These are phyloP conservation scores for Caenorhabditis wallacei DNA, from an alignment of 2,888 invertebrate genomes.

Conservation along the genomic window DNA sequence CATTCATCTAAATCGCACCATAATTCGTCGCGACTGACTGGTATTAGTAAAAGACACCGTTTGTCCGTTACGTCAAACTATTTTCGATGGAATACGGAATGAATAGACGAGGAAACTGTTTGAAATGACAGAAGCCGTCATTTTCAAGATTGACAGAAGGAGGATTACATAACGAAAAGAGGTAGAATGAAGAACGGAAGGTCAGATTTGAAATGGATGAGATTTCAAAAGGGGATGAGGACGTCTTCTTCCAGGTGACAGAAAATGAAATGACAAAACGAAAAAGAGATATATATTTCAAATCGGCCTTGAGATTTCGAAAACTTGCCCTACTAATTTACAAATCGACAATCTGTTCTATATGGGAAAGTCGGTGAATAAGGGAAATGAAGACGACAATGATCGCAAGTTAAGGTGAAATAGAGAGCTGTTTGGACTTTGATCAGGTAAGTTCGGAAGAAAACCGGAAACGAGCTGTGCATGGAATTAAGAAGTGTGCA, in stretches of 20 bases:
- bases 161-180: constrained; percentile 1
- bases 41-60: constrained; percentile 57
- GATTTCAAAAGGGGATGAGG: not conserved
- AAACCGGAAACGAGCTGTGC: constrained; percentile 11
- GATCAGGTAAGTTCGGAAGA: constrained; percentile 21
- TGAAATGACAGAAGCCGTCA: constrained; percentile 1
- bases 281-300: constrained; percentile 37
- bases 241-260: constrained; percentile 45
- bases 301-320: constrained; percentile 61
- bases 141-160: constrained; percentile 25
- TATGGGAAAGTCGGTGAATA: constrained; percentile 39
- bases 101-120: constrained; percentile 8
- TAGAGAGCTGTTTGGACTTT: constrained; percentile 24
- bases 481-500: constrained; percentile 1
- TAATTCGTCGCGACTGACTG: constrained; percentile 53
- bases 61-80: constrained; percentile 25
- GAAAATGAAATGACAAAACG: constrained; percentile 35
- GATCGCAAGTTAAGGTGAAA: constrained; percentile 18
- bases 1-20: constrained; percentile 63
- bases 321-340: constrained; percentile 58
- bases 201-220: constrained; percentile 53
- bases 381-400: constrained; percentile 5
- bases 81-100: constrained; percentile 27
- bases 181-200: constrained; percentile 29
- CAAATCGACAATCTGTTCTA: constrained; percentile 32